A percentile compares a stretch with the other conserved stretches of the same genome.
Evolutionary conservation across 2,888 invertebrate genomes (phyloP).

Genomic region (Beris morrisii): DNA sequence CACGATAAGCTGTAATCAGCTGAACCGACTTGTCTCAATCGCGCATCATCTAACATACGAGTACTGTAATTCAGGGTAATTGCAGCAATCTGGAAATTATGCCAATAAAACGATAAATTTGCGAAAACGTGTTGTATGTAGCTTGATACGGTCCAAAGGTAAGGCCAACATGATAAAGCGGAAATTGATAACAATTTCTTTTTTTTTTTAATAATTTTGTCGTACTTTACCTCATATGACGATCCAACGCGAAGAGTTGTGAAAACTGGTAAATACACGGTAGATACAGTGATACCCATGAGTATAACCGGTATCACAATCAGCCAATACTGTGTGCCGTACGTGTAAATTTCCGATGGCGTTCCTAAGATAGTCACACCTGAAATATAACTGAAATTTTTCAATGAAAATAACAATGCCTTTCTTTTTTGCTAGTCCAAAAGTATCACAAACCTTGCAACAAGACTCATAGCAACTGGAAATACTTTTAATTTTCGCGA

Average conservation of each 20-base stretch:
- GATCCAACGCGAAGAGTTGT: constrained; percentile 74
- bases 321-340: constrained; percentile 80
- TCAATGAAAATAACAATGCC: constrained; percentile 10
- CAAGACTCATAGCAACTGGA: constrained; percentile 83
- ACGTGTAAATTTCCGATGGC: constrained; percentile 84
- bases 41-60: too few species aligned
- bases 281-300: constrained; percentile 68
- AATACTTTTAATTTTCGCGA: constrained; percentile 73
- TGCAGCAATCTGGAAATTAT: too few species aligned
- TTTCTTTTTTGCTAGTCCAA: neutral
- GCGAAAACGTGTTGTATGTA: too few species aligned
- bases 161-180: too few species aligned
- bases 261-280: constrained; percentile 81
- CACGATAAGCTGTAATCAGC: too few species aligned
- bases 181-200: too few species aligned
- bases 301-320: constrained; percentile 71
- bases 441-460: constrained; percentile 68
- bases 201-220: neutral
- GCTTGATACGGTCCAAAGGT: neutral
- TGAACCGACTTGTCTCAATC: too few species aligned
- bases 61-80: neutral
- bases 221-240: constrained; percentile 72
- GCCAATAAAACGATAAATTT: too few species aligned
- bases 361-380: constrained; percentile 87
- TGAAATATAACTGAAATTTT: constrained; percentile 72